These are phyloP conservation scores for Botia kubotai DNA, from an alignment of 2,797 vertebrate species.

Conservation along the genomic window DNA sequence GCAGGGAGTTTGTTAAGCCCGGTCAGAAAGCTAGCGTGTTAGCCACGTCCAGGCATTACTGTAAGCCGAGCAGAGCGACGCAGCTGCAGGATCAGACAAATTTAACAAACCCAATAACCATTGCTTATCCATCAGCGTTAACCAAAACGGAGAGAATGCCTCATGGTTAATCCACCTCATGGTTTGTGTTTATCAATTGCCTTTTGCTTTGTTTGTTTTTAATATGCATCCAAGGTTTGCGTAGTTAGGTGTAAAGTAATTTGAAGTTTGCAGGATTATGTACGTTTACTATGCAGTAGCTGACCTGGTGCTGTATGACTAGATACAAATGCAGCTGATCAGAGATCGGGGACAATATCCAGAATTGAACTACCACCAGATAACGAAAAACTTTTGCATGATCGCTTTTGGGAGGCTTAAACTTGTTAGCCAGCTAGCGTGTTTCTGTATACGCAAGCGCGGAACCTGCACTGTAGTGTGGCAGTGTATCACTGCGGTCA, in stretches of 20 bases:
- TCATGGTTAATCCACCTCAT: constrained; percentile 39
- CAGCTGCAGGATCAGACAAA: constrained; percentile 44
- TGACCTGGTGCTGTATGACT: background rate
- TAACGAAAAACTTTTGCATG: constrained; percentile 15
- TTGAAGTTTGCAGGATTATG: constrained; percentile 37
- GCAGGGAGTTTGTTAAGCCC: constrained; percentile 71
- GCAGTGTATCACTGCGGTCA: background rate
- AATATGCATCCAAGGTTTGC: background rate
- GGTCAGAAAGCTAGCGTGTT: constrained; percentile 60
- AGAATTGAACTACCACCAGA: background rate
- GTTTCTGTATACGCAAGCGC: background rate
- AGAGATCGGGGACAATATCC: background rate
- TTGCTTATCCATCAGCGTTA: constrained; percentile 30
- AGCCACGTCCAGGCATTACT: constrained; percentile 54
- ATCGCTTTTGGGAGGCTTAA: constrained; percentile 6
- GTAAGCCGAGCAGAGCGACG: constrained; percentile 53
- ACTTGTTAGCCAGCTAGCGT: background rate
- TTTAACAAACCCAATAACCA: constrained; percentile 26
- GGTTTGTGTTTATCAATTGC: constrained; percentile 48
- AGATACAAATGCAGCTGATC: background rate
- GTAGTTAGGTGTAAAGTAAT: constrained; percentile 29
- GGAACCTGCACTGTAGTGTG: background rate
- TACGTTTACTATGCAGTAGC: constrained; percentile 1
- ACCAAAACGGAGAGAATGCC: constrained; percentile 46
- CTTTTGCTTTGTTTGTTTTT: constrained; percentile 3